Evolutionary conservation across 2,113 vertebrate genomes (phyloP), one percentile per base, ranked within the genome.

Genomic region (Hippocampus guttulatus): DNA sequence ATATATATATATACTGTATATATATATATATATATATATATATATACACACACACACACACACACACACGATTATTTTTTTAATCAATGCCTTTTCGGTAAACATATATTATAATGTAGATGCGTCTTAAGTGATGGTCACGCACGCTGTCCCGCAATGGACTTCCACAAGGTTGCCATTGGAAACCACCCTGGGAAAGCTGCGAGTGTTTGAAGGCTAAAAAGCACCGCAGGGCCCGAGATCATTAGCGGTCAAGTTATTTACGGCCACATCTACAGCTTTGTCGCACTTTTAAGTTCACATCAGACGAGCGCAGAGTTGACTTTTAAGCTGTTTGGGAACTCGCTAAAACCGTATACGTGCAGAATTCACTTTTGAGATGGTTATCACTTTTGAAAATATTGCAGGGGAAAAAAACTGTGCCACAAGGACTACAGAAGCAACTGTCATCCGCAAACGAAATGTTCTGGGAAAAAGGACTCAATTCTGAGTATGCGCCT

Each of bases 111-210:
- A 38, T 73, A 45, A 65, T 69, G 62, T 41, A 63, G 67, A 67
- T 25, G 52, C 43, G 58, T 27, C 45, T 74, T 3, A 38, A 87
- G 79, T 84, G 81, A 85, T 87, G 85, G 72, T 82, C 81, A 38
- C 80, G 81, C 76, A 80, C 78, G 79, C 84, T 81, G 80, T 78
- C 62, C 38, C 18, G 1, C 85, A 84, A 84, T 83, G 75, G 82
- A 85, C 82, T 86, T 88, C 55, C 65, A 77, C 63, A 77, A 81
- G 66, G 86, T 88, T 86, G 84, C 86, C 16, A 57, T 76, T 84
- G 88, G 85, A 84, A 84, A 86, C 87, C 79, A 71, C 73, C 82
- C 80, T 89, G 88, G 89, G 85, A 90, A 88, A 84, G 79, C 63
- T 25, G 58, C 30, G 20, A 38, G 18, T 5, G 33, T 41, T 40